Evolutionary conservation across 2,797 vertebrate genomes (phyloP).

Genomic region (Anableps anableps): DNA sequence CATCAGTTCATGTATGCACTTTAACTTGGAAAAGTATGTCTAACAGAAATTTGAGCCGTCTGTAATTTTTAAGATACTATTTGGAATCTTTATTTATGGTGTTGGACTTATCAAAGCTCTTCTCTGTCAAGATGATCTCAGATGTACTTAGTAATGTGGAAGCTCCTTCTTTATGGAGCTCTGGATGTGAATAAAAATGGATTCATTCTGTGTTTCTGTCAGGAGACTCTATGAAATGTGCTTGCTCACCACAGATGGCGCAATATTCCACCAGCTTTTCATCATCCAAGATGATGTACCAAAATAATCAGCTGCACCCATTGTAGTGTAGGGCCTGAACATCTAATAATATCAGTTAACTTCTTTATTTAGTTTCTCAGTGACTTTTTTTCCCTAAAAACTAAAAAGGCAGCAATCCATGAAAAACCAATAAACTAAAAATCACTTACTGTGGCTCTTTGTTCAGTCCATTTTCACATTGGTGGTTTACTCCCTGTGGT

Average conservation of each 20-base stretch:
- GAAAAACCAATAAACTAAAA: conserved; percentile 3
- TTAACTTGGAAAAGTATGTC: not conserved
- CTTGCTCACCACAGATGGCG: not conserved
- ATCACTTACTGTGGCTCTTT: not conserved
- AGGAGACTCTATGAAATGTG: not conserved
- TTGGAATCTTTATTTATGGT: not conserved
- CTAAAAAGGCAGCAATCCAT: not conserved
- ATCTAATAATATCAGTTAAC: not conserved
- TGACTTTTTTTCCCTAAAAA: not conserved
- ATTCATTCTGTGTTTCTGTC: not conserved
- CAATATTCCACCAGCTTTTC: not conserved
- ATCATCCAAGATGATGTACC: not conserved
- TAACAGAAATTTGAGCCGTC: not conserved
- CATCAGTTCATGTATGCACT: not conserved
- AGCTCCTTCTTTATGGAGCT: not conserved
- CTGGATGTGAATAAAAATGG: not conserved
- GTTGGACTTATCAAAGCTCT: not conserved
- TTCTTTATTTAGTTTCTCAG: not conserved
- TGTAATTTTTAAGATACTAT: not conserved
- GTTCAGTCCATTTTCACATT: not conserved
- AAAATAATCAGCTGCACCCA: not conserved
- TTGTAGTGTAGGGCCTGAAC: not conserved
- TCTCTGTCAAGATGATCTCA: not conserved
- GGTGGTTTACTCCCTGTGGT: conserved; percentile 44
- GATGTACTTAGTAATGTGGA: not conserved